Conservation (phyloP, 2,888 invertebrate species). For the Dyspetes luteomarginatus region DNA sequence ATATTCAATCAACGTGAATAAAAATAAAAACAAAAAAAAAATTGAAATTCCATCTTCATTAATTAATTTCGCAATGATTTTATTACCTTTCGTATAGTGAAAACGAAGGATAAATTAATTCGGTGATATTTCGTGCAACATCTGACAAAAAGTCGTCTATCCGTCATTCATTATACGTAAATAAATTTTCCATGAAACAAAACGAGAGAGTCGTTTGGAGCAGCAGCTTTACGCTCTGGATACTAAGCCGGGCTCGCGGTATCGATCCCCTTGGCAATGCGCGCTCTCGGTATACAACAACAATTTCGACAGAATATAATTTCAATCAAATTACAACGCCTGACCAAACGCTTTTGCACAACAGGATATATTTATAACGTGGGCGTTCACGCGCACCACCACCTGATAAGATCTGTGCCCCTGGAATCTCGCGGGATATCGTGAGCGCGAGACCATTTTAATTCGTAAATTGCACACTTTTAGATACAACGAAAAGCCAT, state of each 20-base stretch:
- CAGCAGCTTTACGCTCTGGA: conserved; percentile 40
- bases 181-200: conserved; percentile 18
- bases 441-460: background rate
- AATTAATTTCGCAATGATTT: background rate
- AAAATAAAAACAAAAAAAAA: background rate
- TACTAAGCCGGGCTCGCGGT: conserved; percentile 28
- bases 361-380: conserved; percentile 42
- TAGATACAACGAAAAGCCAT: no score
- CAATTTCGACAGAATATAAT: conserved; percentile 58
- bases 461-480: no score
- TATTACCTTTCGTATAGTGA: background rate
- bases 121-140: background rate
- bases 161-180: background rate
- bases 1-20: no score
- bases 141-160: conserved; percentile 1
- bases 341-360: conserved; percentile 13
- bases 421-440: conserved; percentile 5
- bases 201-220: background rate
- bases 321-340: conserved; percentile 47
- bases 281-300: conserved; percentile 37
- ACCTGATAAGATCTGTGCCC: conserved; percentile 11
- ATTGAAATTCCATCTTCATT: background rate
- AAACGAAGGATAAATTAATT: background rate
- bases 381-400: conserved; percentile 15
- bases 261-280: conserved; percentile 49